These are phyloP conservation scores for Corynorhinus townsendii DNA, from an alignment of 2,113 vertebrate species.

Conservation along the genomic window DNA sequence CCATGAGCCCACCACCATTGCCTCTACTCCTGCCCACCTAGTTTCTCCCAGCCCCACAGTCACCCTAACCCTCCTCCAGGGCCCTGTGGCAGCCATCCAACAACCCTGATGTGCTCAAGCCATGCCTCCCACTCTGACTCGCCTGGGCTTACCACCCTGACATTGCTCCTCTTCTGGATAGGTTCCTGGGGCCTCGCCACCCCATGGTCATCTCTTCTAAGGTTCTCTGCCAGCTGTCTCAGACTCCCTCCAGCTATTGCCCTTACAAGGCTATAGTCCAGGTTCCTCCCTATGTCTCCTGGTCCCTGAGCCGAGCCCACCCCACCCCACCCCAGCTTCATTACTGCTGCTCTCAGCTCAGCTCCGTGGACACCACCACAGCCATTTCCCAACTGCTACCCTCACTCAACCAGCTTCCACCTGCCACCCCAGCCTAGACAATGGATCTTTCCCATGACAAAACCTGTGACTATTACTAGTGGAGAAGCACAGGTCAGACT, in stretches of 20 bases:
- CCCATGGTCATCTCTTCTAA: rapidly evolving
- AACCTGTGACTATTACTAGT: rapidly evolving
- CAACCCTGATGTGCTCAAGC: rapidly evolving
- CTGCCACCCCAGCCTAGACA: not conserved
- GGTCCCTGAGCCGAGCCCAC: too few species aligned
- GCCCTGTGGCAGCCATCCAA: not conserved
- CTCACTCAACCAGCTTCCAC: too few species aligned
- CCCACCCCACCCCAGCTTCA: rapidly evolving
- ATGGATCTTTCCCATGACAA: rapidly evolving
- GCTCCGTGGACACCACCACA: rapidly evolving
- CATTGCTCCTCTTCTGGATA: not conserved
- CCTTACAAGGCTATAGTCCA: not conserved
- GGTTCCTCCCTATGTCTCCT: not conserved
- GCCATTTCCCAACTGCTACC: too few species aligned
- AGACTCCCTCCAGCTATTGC: rapidly evolving
- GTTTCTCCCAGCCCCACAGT: rapidly evolving
- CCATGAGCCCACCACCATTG: rapidly evolving
- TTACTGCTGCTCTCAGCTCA: too few species aligned
- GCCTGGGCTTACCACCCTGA: rapidly evolving
- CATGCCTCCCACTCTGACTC: not conserved
- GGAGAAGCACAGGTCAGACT: not conserved
- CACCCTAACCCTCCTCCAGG: rapidly evolving
- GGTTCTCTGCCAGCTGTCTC: too few species aligned
- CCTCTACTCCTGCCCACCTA: not conserved
- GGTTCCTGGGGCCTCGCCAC: too few species aligned